Evolutionary conservation across 2,113 vertebrate genomes (phyloP).

Genomic region (Myotis lucifugus): DNA sequence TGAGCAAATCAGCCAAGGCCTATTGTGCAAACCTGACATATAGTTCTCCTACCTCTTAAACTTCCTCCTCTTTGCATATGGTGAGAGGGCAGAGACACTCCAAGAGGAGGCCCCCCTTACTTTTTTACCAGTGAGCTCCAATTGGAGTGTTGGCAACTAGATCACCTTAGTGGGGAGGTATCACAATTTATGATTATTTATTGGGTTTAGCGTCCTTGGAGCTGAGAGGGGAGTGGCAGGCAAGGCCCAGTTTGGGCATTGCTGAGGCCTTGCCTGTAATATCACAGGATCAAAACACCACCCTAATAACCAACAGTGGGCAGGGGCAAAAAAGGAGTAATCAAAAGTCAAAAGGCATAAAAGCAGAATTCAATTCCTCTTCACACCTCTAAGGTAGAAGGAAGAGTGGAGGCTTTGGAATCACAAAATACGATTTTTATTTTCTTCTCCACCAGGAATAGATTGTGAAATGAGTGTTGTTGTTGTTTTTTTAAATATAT

Average conservation of each 20-base stretch:
- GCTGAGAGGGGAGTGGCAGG: not conserved
- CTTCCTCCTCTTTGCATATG: not conserved
- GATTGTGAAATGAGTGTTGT: not conserved
- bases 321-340: not conserved
- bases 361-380: not conserved
- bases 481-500: too few relatives aligned
- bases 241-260: not conserved
- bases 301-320: not conserved
- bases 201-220: not conserved
- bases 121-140: not conserved
- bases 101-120: not conserved
- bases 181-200: not conserved
- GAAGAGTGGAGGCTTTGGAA: not conserved
- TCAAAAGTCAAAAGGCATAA: not conserved
- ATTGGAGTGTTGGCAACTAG: not conserved
- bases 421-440: not conserved
- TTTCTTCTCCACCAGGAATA: not conserved
- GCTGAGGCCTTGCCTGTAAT: not conserved
- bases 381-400: not conserved
- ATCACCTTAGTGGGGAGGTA: not conserved
- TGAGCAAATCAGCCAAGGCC: not conserved
- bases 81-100: not conserved
- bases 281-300: not conserved
- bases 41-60: not conserved
- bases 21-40: not conserved